Base-by-base conservation (phyloP, 2,113 vertebrate species). In the Hiodon tergisus region DNA sequence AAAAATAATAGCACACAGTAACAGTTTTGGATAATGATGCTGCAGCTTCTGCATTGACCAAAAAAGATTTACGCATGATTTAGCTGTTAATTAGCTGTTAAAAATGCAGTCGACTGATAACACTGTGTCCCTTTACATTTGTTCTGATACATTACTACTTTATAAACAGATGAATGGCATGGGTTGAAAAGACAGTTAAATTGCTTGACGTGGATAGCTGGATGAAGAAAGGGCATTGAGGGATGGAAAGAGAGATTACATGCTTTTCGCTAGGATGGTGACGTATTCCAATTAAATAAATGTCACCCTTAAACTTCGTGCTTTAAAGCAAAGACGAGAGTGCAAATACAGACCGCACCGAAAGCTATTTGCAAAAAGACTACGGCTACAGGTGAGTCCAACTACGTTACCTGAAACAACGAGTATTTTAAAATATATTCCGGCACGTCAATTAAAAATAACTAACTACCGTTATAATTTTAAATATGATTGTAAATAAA, bases 341-440 rank as follows among this genome's bases (percentile, higher is more conserved):
- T 6, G 11, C 6, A 11, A 11, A 57, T 7, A 57, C 11, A 7
- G 11, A 57, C 55, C 55, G 55, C 6, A 6, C 11, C 55, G 6
- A 57, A 59, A 4, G 3, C 14, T 59, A 9, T 59, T 59, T 59
- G 3, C 63, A 58, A 4, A 52, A 16, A 67, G 63, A 70, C 54
- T 31, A 48, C 54, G 74, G 74, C 58, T 78, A 81, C 76, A 81
- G 79, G 79, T 78, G 76, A 81, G 73, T 61, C 46, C 11, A 72
- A 9, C 69, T 67, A 47, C 54, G 59, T 59, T 51, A 65, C 17
- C 50, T 60, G 11, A 48, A 47, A 7, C 31, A 63, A 31, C 17
- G 17, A n/a, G 17, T 63, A 63, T 16, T 13, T 14, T 14, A 14
- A 14, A 8, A 3, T 65, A 65, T 65, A 65, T 65, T 65, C 11